Conservation (phyloP, 2,797 vertebrate genomes). For the Centropyge bicolor region DNA sequence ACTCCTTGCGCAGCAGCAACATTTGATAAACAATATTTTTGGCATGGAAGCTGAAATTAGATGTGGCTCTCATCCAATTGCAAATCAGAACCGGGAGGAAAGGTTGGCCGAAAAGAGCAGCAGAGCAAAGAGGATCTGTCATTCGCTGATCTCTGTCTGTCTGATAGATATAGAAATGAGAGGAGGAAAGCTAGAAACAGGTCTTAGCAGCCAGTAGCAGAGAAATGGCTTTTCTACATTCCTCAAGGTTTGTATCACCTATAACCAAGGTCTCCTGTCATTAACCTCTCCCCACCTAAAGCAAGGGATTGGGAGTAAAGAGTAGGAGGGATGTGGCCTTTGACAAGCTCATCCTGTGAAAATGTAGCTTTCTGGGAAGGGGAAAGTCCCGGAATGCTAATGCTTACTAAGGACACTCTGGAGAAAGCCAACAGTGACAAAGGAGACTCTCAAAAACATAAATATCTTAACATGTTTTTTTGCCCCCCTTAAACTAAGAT, state of each 20-base stretch:
- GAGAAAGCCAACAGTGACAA: slow-evolving; percentile 84
- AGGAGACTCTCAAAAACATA: slow-evolving; percentile 78
- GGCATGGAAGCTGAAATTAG: slow-evolving; percentile 36
- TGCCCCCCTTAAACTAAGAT: slow-evolving; percentile 52
- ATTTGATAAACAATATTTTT: slow-evolving; percentile 47
- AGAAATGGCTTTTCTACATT: slow-evolving; percentile 19
- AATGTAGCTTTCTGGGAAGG: slow-evolving; percentile 78
- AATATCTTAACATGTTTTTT: slow-evolving; percentile 76
- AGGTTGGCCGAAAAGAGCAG: slow-evolving; percentile 39
- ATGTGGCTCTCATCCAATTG: slow-evolving; percentile 40
- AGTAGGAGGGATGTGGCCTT: slow-evolving; percentile 48
- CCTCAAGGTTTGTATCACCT: slow-evolving; percentile 23
- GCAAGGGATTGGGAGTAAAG: slow-evolving; percentile 22
- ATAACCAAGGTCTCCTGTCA: slow-evolving; percentile 12
- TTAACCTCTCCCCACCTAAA: slow-evolving; percentile 25
- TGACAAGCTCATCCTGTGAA: slow-evolving; percentile 65
- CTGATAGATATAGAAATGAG: slow-evolving; percentile 20
- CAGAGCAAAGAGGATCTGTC: slow-evolving; percentile 42
- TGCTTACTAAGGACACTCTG: slow-evolving; percentile 67
- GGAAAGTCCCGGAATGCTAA: slow-evolving; percentile 73
- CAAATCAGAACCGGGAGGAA: slow-evolving; percentile 45
- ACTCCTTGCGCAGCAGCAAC: slow-evolving; percentile 37
- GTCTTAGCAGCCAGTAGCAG: slow-evolving; percentile 23
- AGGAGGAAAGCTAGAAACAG: slow-evolving; percentile 15
- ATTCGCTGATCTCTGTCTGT: slow-evolving; percentile 57